phyloP scores from a whole-genome alignment of 2,113 vertebrate genomes.

The Hemichromis elongatus region DNA sequence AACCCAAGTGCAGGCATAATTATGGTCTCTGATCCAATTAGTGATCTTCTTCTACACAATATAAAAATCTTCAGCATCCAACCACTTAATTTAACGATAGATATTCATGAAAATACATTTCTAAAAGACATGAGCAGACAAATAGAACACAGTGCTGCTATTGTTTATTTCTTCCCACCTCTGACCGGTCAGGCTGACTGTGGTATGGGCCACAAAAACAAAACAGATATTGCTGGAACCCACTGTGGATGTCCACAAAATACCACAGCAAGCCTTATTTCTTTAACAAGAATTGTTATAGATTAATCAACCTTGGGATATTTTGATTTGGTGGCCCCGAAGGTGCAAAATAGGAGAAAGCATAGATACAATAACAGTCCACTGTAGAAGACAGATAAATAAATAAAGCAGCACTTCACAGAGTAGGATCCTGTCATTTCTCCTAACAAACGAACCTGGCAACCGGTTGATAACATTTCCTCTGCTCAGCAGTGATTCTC shows the following conservation, averaged over 20 bases:
- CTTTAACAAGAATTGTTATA: not conserved
- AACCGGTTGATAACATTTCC: not conserved
- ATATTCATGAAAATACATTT: not conserved
- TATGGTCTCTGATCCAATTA: not conserved
- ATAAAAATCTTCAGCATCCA: not conserved
- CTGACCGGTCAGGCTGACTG: not conserved
- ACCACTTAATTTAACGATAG: not conserved
- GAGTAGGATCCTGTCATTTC: not conserved
- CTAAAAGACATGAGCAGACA: not conserved
- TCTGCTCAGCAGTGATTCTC: not conserved
- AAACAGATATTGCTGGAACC: not conserved
- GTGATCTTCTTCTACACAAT: fast-evolving
- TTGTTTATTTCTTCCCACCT: not conserved
- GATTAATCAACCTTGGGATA: not conserved
- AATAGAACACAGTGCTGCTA: not conserved
- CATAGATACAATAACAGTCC: not conserved
- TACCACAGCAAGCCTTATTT: not conserved
- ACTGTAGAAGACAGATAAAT: not conserved
- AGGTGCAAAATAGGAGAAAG: not conserved
- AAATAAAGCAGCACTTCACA: not conserved
- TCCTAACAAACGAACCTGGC: not conserved
- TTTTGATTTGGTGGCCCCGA: not conserved
- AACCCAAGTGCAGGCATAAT: fast-evolving
- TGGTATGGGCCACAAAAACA: not conserved
- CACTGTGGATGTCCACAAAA: not conserved